phyloP scores from a whole-genome alignment of 2,888 invertebrate genomes.

The Ophion slaviceki region DNA sequence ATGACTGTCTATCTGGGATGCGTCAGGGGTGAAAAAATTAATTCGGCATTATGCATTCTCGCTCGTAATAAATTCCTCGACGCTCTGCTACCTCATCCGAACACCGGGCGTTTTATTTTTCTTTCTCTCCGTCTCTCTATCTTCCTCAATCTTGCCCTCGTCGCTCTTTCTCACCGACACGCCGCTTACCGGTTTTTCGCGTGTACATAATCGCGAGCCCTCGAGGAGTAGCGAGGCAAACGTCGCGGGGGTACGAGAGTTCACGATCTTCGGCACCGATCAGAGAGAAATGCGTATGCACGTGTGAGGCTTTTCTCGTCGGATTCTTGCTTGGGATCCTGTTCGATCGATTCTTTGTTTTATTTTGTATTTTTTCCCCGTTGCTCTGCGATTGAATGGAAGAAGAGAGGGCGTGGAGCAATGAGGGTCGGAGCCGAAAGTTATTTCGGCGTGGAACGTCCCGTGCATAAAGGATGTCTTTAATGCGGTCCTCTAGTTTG shows the following conservation, averaged over 20 bases:
- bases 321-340: not conserved
- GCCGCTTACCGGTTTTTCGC: constrained; percentile 11
- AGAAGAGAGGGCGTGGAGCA: not conserved
- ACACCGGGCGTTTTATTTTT: too few relatives aligned
- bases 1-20: too few relatives aligned
- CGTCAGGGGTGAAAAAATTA: constrained; percentile 26
- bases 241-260: constrained; percentile 20
- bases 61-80: constrained; percentile 32
- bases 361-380: too few relatives aligned
- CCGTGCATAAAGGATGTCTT: not conserved
- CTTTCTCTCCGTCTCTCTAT: not conserved
- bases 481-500: too few relatives aligned
- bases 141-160: constrained; percentile 3
- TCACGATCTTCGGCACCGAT: constrained; percentile 10
- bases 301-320: not conserved
- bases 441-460: constrained; percentile 1
- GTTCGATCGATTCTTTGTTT: too few relatives aligned
- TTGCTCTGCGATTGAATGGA: not conserved
- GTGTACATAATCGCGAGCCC: constrained; percentile 21
- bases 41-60: constrained; percentile 43
- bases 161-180: not conserved
- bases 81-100: not conserved
- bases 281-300: not conserved
- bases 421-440: not conserved
- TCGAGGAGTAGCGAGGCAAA: constrained; percentile 21